A percentile compares a stretch with the other conserved stretches of the same genome.
phyloP scores from a whole-genome alignment of 2,888 invertebrate species.

The Hipparchia semele region DNA sequence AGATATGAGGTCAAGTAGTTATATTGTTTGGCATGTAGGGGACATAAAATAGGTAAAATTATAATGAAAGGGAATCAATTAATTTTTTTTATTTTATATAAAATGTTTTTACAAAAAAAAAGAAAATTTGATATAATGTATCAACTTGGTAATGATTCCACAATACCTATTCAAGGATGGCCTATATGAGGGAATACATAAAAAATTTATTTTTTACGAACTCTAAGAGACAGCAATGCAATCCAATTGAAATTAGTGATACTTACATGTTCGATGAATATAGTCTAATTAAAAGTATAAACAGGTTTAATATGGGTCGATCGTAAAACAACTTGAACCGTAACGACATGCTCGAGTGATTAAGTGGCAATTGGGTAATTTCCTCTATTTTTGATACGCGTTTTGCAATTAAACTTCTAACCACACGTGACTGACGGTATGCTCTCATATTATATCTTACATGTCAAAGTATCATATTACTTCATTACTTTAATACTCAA shows the following conservation, averaged over 20 bases:
- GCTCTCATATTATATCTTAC: background rate
- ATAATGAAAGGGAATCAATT: too few relatives aligned
- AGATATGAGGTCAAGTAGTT: too few relatives aligned
- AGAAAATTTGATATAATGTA: too few relatives aligned
- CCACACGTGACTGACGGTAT: slow-evolving; percentile 7
- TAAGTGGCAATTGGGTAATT: slow-evolving; percentile 23
- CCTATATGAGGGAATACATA: too few relatives aligned
- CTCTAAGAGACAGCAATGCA: background rate
- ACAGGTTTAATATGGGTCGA: slow-evolving; percentile 15
- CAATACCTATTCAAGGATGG: too few relatives aligned
- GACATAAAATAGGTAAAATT: too few relatives aligned
- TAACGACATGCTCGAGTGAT: slow-evolving; percentile 19
- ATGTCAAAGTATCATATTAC: background rate
- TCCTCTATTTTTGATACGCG: slow-evolving; percentile 18
- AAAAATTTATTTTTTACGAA: too few relatives aligned
- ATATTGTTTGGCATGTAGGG: too few relatives aligned
- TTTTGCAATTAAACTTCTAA: slow-evolving; percentile 13
- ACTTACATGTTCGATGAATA: slow-evolving; percentile 1
- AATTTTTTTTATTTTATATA: too few relatives aligned
- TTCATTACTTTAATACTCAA: too few relatives aligned
- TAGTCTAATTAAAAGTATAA: slow-evolving; percentile 12
- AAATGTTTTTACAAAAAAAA: too few relatives aligned
- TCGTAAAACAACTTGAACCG: slow-evolving; percentile 22
- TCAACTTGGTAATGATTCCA: too few relatives aligned
- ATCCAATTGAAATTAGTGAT: background rate